A percentile compares a stretch with the other conserved stretches of the same genome.
Evolutionary conservation across 64 coral and sea anemone genomes (phyloP).

Genomic region (Dendronephthya gigantea): DNA sequence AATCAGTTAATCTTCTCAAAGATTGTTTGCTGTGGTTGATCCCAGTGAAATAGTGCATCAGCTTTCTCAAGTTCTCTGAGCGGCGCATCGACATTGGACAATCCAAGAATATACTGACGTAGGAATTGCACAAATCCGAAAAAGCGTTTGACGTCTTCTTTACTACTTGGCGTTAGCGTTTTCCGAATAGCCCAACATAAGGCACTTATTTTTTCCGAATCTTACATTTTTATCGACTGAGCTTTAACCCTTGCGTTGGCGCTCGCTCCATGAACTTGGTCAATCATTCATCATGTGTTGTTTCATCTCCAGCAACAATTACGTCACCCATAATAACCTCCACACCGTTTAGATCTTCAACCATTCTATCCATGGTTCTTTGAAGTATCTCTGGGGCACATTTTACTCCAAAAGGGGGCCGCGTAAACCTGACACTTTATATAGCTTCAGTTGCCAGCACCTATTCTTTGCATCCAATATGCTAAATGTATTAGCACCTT

Average conservation of each 20-base stretch:
- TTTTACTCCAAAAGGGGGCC: not conserved
- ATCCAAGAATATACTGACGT: too few relatives aligned
- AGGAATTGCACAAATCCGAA: too few relatives aligned
- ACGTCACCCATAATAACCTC: not conserved
- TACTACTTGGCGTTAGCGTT: not conserved
- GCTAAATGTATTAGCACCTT: slow-evolving; percentile 9
- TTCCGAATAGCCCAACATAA: not conserved
- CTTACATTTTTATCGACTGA: not conserved
- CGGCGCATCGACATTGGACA: too few relatives aligned
- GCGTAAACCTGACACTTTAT: not conserved
- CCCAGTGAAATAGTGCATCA: too few relatives aligned
- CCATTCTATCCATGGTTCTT: not conserved
- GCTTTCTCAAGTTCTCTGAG: too few relatives aligned
- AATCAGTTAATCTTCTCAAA: too few relatives aligned
- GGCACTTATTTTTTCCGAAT: not conserved
- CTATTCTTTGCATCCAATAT: slow-evolving; percentile 15
- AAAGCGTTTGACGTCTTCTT: too few relatives aligned
- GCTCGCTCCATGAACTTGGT: not conserved
- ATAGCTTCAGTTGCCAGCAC: slow-evolving; percentile 15
- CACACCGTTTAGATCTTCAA: not conserved
- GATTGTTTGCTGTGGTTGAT: too few relatives aligned
- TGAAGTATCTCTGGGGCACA: not conserved
- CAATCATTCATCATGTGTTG: not conserved
- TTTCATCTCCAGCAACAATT: not conserved
- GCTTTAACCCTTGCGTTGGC: not conserved